A percentile compares a stretch with the other conserved stretches of the same genome.
These are phyloP conservation scores for Phoebastria nigripes DNA, from an alignment of 2,797 vertebrate genomes.

Conservation along the genomic window DNA sequence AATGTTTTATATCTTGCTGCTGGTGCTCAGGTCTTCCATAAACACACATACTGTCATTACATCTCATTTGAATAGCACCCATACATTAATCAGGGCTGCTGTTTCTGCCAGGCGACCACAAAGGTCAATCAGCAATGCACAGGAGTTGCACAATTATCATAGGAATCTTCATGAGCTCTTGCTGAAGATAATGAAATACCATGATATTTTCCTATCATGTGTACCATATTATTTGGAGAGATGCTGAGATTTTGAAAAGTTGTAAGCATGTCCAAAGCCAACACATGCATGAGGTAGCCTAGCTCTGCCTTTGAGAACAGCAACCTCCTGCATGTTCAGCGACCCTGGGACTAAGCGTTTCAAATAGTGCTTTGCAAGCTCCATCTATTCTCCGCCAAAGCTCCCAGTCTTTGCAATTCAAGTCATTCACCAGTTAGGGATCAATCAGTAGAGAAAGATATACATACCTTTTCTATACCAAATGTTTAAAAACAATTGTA, in stretches of 20 bases:
- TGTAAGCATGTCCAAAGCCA: not conserved
- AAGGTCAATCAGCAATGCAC: not conserved
- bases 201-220: not conserved
- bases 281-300: not conserved
- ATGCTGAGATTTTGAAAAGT: not conserved
- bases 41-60: not conserved
- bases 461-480: not conserved
- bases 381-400: not conserved
- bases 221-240: not conserved
- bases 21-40: not conserved
- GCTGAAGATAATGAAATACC: not conserved
- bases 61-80: not conserved
- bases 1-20: not conserved
- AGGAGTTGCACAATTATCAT: not conserved
- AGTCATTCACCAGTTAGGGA: not conserved
- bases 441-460: not conserved
- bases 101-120: not conserved
- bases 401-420: not conserved
- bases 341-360: not conserved
- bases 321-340: not conserved
- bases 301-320: not conserved
- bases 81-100: not conserved
- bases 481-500: not conserved
- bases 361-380: not conserved
- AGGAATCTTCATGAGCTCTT: not conserved